Conservation (phyloP, 2,113 vertebrate genomes). For the Mastomys coucha region DNA sequence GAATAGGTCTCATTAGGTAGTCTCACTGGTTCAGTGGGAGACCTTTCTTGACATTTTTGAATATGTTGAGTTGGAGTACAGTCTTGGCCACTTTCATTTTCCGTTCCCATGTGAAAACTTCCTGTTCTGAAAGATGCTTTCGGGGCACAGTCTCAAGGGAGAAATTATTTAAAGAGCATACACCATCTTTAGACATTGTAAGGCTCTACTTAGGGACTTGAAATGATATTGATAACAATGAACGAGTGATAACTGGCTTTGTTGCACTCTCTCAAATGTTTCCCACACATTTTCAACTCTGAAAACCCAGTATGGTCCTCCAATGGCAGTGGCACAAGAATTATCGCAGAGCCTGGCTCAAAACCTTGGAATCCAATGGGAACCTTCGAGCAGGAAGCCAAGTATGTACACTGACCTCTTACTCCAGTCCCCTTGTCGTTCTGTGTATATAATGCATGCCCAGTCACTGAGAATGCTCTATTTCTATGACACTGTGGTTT, state of each 20-base stretch:
- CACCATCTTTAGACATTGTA: constrained; percentile 3
- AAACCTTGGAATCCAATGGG: constrained; percentile 98
- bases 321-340: constrained; percentile 92
- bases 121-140: background rate
- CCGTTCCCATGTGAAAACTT: constrained; percentile 10
- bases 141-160: background rate
- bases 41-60: background rate
- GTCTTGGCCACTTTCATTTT: constrained; percentile 3
- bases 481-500: constrained; percentile 24
- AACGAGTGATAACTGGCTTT: constrained; percentile 79
- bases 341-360: constrained; percentile 97
- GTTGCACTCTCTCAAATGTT: constrained; percentile 80
- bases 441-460: constrained; percentile 62
- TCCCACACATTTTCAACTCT: constrained; percentile 79
- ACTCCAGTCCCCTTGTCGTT: constrained; percentile 41
- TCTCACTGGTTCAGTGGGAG: background rate
- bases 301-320: constrained; percentile 92
- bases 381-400: constrained; percentile 92
- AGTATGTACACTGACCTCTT: constrained; percentile 89
- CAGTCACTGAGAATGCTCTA: background rate
- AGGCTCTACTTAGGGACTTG: constrained; percentile 58
- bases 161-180: background rate
- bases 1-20: background rate
- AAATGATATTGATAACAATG: constrained; percentile 53
- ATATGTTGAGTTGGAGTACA: background rate